Conservation (phyloP, 2,888 invertebrate species). For the Dorcus hopei region DNA sequence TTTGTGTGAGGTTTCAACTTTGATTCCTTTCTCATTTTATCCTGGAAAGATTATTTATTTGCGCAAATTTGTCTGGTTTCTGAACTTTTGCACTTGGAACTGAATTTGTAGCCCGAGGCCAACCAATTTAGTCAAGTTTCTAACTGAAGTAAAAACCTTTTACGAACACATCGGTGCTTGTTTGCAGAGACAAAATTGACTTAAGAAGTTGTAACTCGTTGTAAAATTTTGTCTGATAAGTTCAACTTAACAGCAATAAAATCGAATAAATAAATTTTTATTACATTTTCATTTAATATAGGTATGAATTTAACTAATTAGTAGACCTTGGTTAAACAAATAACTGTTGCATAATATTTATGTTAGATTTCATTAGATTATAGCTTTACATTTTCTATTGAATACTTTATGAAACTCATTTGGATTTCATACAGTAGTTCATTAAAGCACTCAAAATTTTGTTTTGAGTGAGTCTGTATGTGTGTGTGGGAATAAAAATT, state of each 20-base stretch:
- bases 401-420: no score
- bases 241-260: neutral
- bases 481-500: no score
- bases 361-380: no score
- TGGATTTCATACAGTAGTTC: no score
- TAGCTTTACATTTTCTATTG: no score
- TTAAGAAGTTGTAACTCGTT: neutral
- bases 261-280: neutral
- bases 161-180: neutral
- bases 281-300: neutral
- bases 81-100: conserved; percentile 29
- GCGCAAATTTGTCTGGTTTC: conserved; percentile 30
- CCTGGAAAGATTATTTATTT: conserved; percentile 31
- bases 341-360: no score
- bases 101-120: conserved; percentile 26
- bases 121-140: conserved; percentile 20
- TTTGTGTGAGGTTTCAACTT: conserved; percentile 24
- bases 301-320: no score
- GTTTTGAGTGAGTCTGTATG: no score
- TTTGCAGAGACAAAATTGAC: neutral
- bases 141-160: conserved; percentile 6
- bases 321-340: no score
- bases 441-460: no score
- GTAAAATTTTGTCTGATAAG: no score
- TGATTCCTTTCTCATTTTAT: conserved; percentile 25